Conservation (phyloP, 1,140 invertebrate species). For the Bombus waltoni region DNA sequence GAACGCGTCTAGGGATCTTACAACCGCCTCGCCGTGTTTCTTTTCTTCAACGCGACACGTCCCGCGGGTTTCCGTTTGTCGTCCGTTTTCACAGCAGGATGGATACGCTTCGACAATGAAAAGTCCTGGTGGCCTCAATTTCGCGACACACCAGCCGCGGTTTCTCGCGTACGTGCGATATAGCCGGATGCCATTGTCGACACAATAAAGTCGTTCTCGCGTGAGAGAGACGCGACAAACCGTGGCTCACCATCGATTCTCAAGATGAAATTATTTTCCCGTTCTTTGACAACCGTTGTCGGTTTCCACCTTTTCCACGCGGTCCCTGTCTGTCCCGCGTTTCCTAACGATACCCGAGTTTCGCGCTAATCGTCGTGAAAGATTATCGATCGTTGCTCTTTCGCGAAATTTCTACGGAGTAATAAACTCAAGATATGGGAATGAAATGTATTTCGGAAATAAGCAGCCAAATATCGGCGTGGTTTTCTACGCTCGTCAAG, state of each 20-base stretch:
- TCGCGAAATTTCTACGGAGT: too few species aligned
- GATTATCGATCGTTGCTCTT: too few species aligned
- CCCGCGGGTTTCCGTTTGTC: slow-evolving; percentile 47
- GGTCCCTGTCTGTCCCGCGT: neutral
- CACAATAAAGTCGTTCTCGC: slow-evolving; percentile 31
- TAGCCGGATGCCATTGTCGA: neutral
- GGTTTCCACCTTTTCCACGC: too few species aligned
- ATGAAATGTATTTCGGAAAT: too few species aligned
- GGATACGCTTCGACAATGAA: slow-evolving; percentile 40
- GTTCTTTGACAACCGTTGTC: too few species aligned
- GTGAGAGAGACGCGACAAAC: neutral
- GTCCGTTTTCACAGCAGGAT: slow-evolving; percentile 49
- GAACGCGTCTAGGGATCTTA: slow-evolving; percentile 15
- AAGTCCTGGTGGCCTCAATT: slow-evolving; percentile 49
- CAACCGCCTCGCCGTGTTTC: slow-evolving; percentile 22
- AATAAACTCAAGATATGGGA: too few species aligned
- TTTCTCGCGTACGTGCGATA: slow-evolving; percentile 4
- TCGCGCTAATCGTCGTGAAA: slow-evolving; percentile 13
- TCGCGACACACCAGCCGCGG: slow-evolving; percentile 11
- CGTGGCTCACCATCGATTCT: neutral
- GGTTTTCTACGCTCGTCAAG: too few species aligned
- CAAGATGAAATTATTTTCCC: slow-evolving; percentile 23
- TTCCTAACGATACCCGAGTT: neutral
- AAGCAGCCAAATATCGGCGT: too few species aligned
- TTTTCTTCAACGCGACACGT: slow-evolving; percentile 32